Percentiles rank a stretch among this genome's conserved stretches.
phyloP scores from a whole-genome alignment of 2,888 invertebrate species.

The Apamea monoglypha region DNA sequence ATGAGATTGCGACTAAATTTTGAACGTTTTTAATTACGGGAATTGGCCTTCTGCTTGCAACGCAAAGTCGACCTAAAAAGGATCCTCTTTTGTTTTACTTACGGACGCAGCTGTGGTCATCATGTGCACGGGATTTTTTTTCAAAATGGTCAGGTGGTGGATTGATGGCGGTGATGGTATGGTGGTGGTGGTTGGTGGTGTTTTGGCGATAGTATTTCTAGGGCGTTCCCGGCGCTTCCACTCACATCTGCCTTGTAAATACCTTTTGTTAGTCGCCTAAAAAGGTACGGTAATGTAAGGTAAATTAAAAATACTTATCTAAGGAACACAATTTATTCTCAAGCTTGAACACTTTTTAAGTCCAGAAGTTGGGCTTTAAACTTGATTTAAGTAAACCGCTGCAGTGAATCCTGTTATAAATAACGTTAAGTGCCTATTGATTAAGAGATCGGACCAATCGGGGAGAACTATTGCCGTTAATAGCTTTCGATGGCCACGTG shows the following conservation, averaged over 20 bases:
- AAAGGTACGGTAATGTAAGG: neutral
- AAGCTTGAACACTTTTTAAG: slow-evolving; percentile 32
- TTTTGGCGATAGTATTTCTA: too few species aligned
- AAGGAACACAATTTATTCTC: slow-evolving; percentile 25
- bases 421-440: slow-evolving; percentile 62
- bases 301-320: neutral
- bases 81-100: too few species aligned
- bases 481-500: slow-evolving; percentile 40
- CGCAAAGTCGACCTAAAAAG: too few species aligned
- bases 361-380: slow-evolving; percentile 30
- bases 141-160: too few species aligned
- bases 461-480: slow-evolving; percentile 56
- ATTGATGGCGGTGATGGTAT: too few species aligned
- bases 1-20: too few species aligned
- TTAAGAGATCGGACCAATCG: slow-evolving; percentile 61
- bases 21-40: too few species aligned
- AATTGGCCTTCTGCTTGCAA: too few species aligned
- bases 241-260: neutral
- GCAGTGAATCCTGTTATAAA: slow-evolving; percentile 49
- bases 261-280: neutral
- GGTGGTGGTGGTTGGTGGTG: too few species aligned
- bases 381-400: slow-evolving; percentile 51
- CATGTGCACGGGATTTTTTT: too few species aligned
- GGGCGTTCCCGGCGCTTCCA: too few species aligned
- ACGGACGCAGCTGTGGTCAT: too few species aligned